phyloP scores from a whole-genome alignment of 2,797 vertebrate species.

The Brachyrhaphis roseni region DNA sequence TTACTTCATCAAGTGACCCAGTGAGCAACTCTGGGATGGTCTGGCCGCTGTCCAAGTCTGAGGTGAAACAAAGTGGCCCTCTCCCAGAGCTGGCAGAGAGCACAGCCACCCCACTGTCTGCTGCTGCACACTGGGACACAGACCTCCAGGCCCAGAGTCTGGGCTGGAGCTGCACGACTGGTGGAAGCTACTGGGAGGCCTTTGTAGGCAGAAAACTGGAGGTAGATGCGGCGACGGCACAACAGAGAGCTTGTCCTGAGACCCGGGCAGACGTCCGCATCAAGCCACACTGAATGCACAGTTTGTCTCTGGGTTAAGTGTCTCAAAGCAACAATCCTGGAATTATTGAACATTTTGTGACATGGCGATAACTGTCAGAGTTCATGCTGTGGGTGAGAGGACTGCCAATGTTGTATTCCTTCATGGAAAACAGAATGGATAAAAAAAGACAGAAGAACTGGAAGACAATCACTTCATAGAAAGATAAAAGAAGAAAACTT shows the following conservation, averaged over 20 bases:
- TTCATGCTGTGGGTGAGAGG: conserved; percentile 4
- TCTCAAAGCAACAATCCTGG: conserved; percentile 32
- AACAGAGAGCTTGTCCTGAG: conserved; percentile 56
- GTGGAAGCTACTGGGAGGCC: conserved; percentile 59
- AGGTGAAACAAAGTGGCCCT: conserved; percentile 74
- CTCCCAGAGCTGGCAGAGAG: conserved; percentile 59
- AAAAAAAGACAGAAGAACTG: neutral
- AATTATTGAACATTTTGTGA: conserved; percentile 31
- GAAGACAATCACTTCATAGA: neutral
- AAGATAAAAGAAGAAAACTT: neutral
- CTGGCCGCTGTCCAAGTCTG: conserved; percentile 62
- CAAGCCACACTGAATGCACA: conserved; percentile 25
- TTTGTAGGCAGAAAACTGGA: conserved; percentile 61
- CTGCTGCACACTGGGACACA: conserved; percentile 49
- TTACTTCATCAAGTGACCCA: conserved; percentile 71
- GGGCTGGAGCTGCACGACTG: conserved; percentile 21
- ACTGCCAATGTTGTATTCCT: neutral
- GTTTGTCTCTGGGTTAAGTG: conserved; percentile 33
- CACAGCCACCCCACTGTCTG: conserved; percentile 70
- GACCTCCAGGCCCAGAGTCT: conserved; percentile 24
- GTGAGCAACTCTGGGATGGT: conserved; percentile 61
- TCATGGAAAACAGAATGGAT: neutral
- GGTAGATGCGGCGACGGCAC: conserved; percentile 54
- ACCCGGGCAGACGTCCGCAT: conserved; percentile 14
- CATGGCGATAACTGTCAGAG: conserved; percentile 18